Base-by-base conservation (phyloP, 2,113 vertebrate genomes). In the Pelodiscus sinensis region DNA sequence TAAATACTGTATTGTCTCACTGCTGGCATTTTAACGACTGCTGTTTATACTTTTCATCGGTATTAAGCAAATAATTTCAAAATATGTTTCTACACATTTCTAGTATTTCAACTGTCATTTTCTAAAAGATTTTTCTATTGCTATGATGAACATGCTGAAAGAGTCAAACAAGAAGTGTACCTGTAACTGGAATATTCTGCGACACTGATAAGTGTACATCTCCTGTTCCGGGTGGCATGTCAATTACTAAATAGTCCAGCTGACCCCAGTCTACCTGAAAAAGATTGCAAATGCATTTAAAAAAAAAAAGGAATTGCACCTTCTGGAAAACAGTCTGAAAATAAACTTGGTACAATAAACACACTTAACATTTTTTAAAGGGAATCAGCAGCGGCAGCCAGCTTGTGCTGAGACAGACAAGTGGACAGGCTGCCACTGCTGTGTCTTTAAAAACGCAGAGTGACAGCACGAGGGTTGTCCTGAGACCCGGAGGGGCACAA, bases 191-290 rank as follows among this genome's bases (percentile, higher is more conserved):
- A 97, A 99, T 94, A 96, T 99, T 99, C 97, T 99, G 99, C 51
- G 99, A 98, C 85, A 99, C 97, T 19, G 99, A 99, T 77, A 99
- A 97, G 80, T 99, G 99, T 13, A 99, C 99, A 91, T 99, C 99
- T 96, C 99, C 99, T 19, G 99, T 99, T 82, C 99, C 99, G 71
- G 99, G 99, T 58, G 99, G 99, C 99, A 99, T 99, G 96, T 99
- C 99, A 86, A 99, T 97, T n/a, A 99, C 98, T 90, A 99, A 97
- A 90, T 99, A 99, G 94, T 99, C 99, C 97, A 99, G 92, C 0
- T 98, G 97, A 19, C 99, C 99, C 99, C 99, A 99, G 68, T 99
- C 99, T 86, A 99, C 99, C 99, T 99, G 88, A 82, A 98, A 97
- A n/a, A 94, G 89, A 92, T 90, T 44, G 90, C 14, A 96, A 73